Evolutionary conservation across 2,888 invertebrate genomes (phyloP), one percentile per base, ranked within the genome.

Genomic region (Agrochola macilenta): DNA sequence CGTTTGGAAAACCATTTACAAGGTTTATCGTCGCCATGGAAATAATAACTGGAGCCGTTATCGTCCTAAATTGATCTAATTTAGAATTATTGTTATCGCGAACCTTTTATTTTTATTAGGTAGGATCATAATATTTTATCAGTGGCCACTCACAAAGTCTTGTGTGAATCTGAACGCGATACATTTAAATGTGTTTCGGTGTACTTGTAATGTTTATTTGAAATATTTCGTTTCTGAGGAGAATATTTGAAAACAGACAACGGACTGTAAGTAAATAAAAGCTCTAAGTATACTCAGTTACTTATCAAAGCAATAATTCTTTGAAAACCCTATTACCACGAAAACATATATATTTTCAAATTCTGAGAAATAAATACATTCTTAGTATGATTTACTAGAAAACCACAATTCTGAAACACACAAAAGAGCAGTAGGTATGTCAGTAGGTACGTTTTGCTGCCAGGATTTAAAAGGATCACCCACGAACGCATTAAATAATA

Each of bases 1-100:
- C 95, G 95, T 96, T 96, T 95, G 96, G 95, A 96, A 96, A 96
- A 95, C 96, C 95, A 96, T 96, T 96, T 95, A 95, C 95, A 95
- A 96, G 95, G 93, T 96, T 96, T 96, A 96, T 96, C 94, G 95
- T 91, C 93, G 95, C 96, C 92, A 95, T 96, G 95, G 95, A 96
- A 96, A 96, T 96, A 96, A 96, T 96, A 96, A 95, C 95, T 94
- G 95, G 91, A 92, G 95, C 95, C 95, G 95, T 95, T 96, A 96
- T 96, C 95, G 93, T 94, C 93, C 96, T 94, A 95, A 96, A 96
- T 95, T 95, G 96, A 95, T 96, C 95, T 95, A 95, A 95, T 96
- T 96, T 95, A 95, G 95, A 96, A 95, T 95, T 95, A 96, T 96
- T 96, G 95, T 95, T 96, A 95, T 95, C 92, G 95, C 92, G 90